These are phyloP conservation scores for Crotalus helleri DNA, from an alignment of 2,113 vertebrate genomes.

Conservation along the genomic window DNA sequence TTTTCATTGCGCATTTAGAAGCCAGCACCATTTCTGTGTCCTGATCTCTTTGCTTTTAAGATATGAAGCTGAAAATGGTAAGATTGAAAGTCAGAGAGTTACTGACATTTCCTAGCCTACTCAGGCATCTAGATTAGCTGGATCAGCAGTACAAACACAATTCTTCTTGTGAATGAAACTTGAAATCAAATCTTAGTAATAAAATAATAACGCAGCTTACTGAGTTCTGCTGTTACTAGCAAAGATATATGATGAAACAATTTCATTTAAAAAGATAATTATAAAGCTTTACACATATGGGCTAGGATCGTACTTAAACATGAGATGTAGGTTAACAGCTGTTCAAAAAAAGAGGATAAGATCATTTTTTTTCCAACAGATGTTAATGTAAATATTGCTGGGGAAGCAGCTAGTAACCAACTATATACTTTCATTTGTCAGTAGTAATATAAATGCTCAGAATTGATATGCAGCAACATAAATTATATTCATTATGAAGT, in stretches of 20 bases:
- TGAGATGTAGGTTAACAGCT: neutral
- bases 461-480: neutral
- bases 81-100: neutral
- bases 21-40: neutral
- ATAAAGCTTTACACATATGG: neutral
- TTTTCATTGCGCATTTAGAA: neutral
- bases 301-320: neutral
- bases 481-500: neutral
- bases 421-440: neutral
- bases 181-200: neutral
- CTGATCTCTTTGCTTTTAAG: neutral
- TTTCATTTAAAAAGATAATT: neutral
- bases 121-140: neutral
- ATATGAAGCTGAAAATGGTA: neutral
- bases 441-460: neutral
- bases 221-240: neutral
- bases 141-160: neutral
- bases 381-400: neutral
- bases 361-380: neutral
- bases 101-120: neutral
- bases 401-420: neutral
- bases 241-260: neutral
- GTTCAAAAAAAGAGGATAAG: neutral
- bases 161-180: neutral
- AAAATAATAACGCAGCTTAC: neutral